Conservation (phyloP, 2,797 vertebrate genomes). For the Anas acuta region DNA sequence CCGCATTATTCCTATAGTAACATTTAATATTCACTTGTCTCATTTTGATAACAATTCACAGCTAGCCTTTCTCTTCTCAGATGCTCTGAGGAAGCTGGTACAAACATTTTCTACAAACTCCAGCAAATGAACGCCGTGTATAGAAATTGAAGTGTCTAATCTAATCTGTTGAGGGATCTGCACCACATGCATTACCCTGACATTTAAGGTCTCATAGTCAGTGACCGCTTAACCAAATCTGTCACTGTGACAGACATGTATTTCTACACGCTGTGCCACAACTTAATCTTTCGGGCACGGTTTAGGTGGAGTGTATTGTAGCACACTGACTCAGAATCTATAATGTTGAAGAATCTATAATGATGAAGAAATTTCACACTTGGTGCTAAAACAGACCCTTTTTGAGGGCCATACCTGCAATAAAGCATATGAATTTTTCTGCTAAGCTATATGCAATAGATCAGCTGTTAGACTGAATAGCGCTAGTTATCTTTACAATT, state of each 20-base stretch:
- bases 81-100: slow-evolving; percentile 15
- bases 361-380: slow-evolving; percentile 16
- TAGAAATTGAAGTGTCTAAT: slow-evolving; percentile 55
- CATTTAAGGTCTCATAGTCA: slow-evolving; percentile 51
- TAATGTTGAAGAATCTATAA: background rate
- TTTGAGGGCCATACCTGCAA: slow-evolving; percentile 33
- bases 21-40: background rate
- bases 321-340: background rate
- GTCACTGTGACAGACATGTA: slow-evolving; percentile 42
- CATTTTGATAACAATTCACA: background rate
- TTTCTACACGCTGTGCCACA: slow-evolving; percentile 45
- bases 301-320: background rate
- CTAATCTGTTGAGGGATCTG: slow-evolving; percentile 47
- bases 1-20: background rate
- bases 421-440: background rate
- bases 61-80: slow-evolving; percentile 18
- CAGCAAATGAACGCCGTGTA: slow-evolving; percentile 16
- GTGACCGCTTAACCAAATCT: slow-evolving; percentile 59
- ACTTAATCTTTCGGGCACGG: background rate
- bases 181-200: slow-evolving; percentile 45
- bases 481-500: slow-evolving; percentile 21
- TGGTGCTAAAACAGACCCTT: background rate
- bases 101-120: slow-evolving; percentile 32
- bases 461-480: slow-evolving; percentile 33
- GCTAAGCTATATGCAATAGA: background rate